Conservation (phyloP, 1,140 invertebrate genomes). For the Akabosia matsudoensis region DNA sequence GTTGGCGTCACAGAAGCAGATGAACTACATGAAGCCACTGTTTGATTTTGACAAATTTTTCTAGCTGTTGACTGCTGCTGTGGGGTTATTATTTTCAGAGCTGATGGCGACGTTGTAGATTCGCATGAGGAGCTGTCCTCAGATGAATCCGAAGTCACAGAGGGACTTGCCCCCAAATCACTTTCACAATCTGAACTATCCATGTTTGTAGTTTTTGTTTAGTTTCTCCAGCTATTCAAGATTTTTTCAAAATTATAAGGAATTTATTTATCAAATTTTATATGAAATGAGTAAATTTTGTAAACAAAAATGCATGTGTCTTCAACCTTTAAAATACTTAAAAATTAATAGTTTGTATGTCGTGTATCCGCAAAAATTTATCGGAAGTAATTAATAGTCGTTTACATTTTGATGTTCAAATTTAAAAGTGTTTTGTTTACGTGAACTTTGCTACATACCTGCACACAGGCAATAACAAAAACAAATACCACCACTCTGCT, state of each 20-base stretch:
- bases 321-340: too few species aligned
- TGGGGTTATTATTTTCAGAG: not conserved
- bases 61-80: not conserved
- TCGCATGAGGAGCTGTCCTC: not conserved
- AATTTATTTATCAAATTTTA: too few species aligned
- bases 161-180: slow-evolving; percentile 9
- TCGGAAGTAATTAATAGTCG: too few species aligned
- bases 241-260: not conserved
- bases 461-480: not conserved
- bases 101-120: not conserved
- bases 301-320: too few species aligned
- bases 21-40: too few species aligned
- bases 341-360: too few species aligned
- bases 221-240: not conserved
- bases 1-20: not conserved
- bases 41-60: not conserved
- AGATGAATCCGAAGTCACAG: not conserved
- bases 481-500: too few species aligned
- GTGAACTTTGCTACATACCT: not conserved
- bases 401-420: too few species aligned
- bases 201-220: not conserved
- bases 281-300: too few species aligned
- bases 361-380: too few species aligned
- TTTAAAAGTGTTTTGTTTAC: too few species aligned
- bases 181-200: slow-evolving; percentile 9